A percentile compares a stretch with the other conserved stretches of the same genome.
These are phyloP conservation scores for Augochlorella aurata DNA, from an alignment of 2,888 invertebrate genomes.

Conservation along the genomic window DNA sequence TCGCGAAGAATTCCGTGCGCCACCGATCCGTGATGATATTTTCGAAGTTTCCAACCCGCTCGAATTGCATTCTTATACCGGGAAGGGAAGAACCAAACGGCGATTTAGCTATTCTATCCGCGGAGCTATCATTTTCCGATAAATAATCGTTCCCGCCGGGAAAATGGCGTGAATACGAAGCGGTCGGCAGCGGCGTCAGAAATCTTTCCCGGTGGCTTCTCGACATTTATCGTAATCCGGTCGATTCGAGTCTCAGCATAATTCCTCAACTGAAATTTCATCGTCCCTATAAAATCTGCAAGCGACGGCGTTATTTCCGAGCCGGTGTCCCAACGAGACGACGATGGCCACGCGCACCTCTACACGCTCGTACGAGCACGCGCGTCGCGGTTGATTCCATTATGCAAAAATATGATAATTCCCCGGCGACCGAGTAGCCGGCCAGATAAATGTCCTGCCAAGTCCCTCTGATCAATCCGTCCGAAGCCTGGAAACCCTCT, in stretches of 20 bases:
- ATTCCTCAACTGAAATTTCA: constrained; percentile 53
- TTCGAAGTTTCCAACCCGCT: neutral
- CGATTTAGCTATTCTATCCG: neutral
- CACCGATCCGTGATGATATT: neutral
- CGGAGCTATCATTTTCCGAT: constrained; percentile 1
- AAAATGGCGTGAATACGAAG: constrained; percentile 11
- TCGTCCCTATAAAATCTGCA: constrained; percentile 46
- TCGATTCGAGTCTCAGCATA: constrained; percentile 45
- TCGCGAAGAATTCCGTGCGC: neutral
- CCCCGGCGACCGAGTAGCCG: constrained; percentile 52
- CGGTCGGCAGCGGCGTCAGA: neutral
- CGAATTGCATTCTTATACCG: neutral
- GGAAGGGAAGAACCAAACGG: neutral
- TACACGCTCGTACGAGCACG: constrained; percentile 8
- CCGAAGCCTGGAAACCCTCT: constrained; percentile 30
- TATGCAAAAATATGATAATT: constrained; percentile 79
- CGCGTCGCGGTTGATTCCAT: constrained; percentile 71
- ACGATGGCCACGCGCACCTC: neutral
- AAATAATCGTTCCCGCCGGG: neutral
- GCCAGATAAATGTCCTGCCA: constrained; percentile 71
- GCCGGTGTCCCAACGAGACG: neutral
- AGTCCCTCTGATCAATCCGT: constrained; percentile 69
- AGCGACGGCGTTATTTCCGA: constrained; percentile 53
- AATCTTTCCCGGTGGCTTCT: constrained; percentile 10
- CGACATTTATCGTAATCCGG: constrained; percentile 31